A percentile compares a stretch with the other conserved stretches of the same genome.
Evolutionary conservation across 1,140 invertebrate genomes (phyloP).

Genomic region (Polypedilum pembai): DNA sequence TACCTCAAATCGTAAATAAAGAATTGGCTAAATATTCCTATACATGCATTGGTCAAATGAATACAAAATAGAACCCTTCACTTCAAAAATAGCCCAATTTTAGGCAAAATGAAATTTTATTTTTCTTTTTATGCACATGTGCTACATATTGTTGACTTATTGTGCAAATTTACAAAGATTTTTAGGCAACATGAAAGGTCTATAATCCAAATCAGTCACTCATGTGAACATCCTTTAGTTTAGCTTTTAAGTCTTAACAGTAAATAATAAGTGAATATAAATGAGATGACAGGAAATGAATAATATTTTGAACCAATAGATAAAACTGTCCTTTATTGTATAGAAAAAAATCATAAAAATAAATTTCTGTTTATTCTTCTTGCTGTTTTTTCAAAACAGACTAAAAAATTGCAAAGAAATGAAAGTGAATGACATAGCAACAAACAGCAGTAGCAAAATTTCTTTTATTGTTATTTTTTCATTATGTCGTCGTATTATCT

Average conservation of each 20-base stretch:
- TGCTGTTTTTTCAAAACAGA: not conserved
- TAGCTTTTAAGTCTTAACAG: not conserved
- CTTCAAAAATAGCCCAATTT: not conserved
- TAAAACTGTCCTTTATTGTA: too few species aligned
- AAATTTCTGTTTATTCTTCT: not conserved
- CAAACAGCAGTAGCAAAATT: not conserved
- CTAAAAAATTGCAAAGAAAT: not conserved
- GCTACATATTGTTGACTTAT: not conserved
- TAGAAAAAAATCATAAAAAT: not conserved
- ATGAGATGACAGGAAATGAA: slow-evolving; percentile 23
- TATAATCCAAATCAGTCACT: not conserved
- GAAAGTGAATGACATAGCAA: not conserved
- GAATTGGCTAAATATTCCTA: not conserved
- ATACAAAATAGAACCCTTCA: not conserved
- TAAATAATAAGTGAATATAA: slow-evolving; percentile 13
- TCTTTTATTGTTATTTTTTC: slow-evolving; percentile 27
- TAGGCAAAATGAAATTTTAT: not conserved
- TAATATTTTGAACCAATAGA: slow-evolving; percentile 22
- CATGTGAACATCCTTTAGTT: not conserved
- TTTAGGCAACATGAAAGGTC: not conserved
- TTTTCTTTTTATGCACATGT: not conserved
- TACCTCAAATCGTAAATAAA: slow-evolving; percentile 18
- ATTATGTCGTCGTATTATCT: slow-evolving; percentile 22
- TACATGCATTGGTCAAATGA: not conserved
- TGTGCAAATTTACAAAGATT: not conserved